phyloP scores from a whole-genome alignment of 2,888 invertebrate species.

The Julus scandinavius region DNA sequence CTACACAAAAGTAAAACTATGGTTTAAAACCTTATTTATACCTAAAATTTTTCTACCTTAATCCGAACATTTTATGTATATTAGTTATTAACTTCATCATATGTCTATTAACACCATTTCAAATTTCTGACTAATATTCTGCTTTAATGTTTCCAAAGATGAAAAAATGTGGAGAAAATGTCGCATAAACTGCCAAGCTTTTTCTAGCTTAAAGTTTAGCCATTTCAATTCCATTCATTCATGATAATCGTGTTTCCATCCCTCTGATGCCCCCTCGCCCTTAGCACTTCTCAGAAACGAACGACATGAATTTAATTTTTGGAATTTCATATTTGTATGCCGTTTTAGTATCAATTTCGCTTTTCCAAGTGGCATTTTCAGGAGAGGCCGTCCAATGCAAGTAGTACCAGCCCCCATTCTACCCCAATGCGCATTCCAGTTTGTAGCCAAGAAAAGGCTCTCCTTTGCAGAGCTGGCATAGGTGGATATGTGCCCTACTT shows the following conservation, averaged over 20 bases:
- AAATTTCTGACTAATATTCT: too few relatives aligned
- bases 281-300: background rate
- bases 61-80: too few relatives aligned
- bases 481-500: conserved; percentile 23
- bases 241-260: background rate
- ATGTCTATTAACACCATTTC: too few relatives aligned
- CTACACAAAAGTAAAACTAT: too few relatives aligned
- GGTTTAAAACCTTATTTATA: too few relatives aligned
- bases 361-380: background rate
- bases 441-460: background rate
- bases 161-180: too few relatives aligned
- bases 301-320: background rate
- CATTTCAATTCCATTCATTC: background rate
- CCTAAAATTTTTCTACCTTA: too few relatives aligned
- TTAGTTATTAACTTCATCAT: too few relatives aligned
- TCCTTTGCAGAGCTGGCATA: conserved; percentile 6
- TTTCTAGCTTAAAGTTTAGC: background rate
- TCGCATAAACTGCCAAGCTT: background rate
- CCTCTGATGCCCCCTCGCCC: background rate
- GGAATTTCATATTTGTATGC: background rate
- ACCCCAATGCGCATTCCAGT: background rate
- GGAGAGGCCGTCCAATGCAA: background rate
- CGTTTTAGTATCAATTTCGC: background rate
- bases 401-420: background rate
- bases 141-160: too few relatives aligned